Evolutionary conservation across 2,113 vertebrate species (phyloP), one percentile per base, ranked within the genome.

Genomic region (Calyptomena viridis): DNA sequence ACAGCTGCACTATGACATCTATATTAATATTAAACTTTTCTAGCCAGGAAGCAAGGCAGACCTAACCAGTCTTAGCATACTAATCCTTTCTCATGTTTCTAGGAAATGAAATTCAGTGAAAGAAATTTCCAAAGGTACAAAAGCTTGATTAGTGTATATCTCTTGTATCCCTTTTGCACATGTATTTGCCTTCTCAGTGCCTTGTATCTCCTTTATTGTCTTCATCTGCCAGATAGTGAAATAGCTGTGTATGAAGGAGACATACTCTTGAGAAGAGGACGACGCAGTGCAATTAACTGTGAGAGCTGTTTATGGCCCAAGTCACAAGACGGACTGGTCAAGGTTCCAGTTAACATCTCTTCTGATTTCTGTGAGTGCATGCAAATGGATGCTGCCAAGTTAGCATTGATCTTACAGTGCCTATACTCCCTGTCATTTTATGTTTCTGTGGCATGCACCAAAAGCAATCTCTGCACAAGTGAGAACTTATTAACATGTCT

Each of bases 351-450:
- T 84, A 91, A 91, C 46, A 93, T 98, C 76, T 97, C 97, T 42
- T 63, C 95, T 74, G 96, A 96, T 58, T 98, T 97, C 95, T 96
- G 97, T 98, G 89, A 96, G 97, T 91, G 18, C 35, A 15, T 66
- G 58, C 25, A 84, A 69, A 87, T 52, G 60, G 55, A 46, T 66
- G 40, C 69, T 67, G 40, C 60, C 9, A 68, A 82, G 35, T 81
- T 68, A 84, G 68, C 17, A 30, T 33, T 46, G 40, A 80, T 75
- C 37, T 85, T 85, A 64, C 2, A 8, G 59, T 44, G 40, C 24
- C 66, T 60, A 12, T 35, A 14, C 8, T 72, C 47, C 58, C 37
- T 84, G 19, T 33, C 64, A 31, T 75, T 81, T 93, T 68, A 35
- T 50, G 25, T 56, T 89, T 66, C 46, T 71, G 63, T 80, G 46